Evolutionary conservation across 2,888 invertebrate genomes (phyloP).

Genomic region (Stenchaetothrips biformis): DNA sequence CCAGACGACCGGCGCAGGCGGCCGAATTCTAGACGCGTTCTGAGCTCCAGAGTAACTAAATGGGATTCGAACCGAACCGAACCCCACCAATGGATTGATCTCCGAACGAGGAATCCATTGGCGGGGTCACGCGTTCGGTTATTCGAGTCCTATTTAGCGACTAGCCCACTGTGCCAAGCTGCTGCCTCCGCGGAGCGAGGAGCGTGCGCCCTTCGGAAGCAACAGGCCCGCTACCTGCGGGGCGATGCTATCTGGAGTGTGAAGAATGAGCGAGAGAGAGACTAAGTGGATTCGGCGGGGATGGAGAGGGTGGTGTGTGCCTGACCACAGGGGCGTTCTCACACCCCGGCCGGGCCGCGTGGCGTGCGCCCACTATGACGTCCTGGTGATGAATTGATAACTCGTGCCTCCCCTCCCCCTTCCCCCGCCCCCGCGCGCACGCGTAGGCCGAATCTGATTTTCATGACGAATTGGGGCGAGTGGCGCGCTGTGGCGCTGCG

Average conservation of each 20-base stretch:
- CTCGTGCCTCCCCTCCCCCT: constrained; percentile 35
- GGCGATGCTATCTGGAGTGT: background rate
- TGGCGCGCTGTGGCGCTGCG: constrained; percentile 27
- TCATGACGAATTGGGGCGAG: constrained; percentile 14
- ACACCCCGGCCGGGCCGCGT: background rate
- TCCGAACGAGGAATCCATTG: too few species aligned
- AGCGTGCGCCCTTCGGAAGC: constrained; percentile 32
- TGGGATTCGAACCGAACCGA: too few species aligned
- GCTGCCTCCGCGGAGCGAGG: background rate
- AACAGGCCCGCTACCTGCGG: constrained; percentile 31
- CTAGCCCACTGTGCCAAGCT: too few species aligned
- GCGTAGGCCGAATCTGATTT: constrained; percentile 3
- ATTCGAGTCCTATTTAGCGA: too few species aligned
- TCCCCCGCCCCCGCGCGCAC: constrained; percentile 11
- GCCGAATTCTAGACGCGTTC: too few species aligned
- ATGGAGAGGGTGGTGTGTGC: background rate
- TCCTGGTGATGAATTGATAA: constrained; percentile 30
- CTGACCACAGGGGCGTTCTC: too few species aligned
- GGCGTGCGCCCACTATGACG: background rate
- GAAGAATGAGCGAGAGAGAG: constrained; percentile 27
- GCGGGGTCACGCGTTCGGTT: too few species aligned
- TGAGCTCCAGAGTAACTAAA: too few species aligned
- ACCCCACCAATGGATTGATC: too few species aligned
- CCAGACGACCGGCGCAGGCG: too few species aligned
- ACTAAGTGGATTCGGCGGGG: background rate